Evolutionary conservation across 2,888 invertebrate species (phyloP).

Genomic region (Hoplodrina ambigua): DNA sequence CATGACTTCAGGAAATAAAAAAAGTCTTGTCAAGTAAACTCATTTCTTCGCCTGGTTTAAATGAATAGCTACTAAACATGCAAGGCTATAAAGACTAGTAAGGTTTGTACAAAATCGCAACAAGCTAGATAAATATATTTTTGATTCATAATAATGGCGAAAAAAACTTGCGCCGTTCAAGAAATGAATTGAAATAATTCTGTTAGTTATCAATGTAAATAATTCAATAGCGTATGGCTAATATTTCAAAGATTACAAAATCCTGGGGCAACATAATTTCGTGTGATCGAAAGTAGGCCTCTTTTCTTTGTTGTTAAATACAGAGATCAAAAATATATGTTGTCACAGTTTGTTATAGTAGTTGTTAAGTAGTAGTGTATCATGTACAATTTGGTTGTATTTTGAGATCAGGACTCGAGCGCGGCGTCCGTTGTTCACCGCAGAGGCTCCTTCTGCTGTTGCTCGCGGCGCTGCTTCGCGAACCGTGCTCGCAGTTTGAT

Average conservation of each 20-base stretch:
- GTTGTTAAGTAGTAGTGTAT: slow-evolving; percentile 46
- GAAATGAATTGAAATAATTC: slow-evolving; percentile 39
- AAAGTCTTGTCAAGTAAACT: slow-evolving; percentile 35
- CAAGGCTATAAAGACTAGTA: slow-evolving; percentile 64
- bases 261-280: slow-evolving; percentile 25
- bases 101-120: slow-evolving; percentile 64
- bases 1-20: slow-evolving; percentile 52
- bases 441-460: slow-evolving; percentile 84
- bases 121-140: slow-evolving; percentile 51
- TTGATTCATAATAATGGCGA: slow-evolving; percentile 30
- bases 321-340: slow-evolving; percentile 49
- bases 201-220: slow-evolving; percentile 33
- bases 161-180: slow-evolving; percentile 23
- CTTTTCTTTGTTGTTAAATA: slow-evolving; percentile 29
- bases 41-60: slow-evolving; percentile 23
- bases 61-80: slow-evolving; percentile 53
- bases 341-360: slow-evolving; percentile 36
- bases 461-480: slow-evolving; percentile 89
- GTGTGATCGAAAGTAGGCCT: slow-evolving; percentile 15
- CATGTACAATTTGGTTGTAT: slow-evolving; percentile 69
- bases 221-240: slow-evolving; percentile 39
- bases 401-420: slow-evolving; percentile 80
- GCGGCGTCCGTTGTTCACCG: slow-evolving; percentile 75
- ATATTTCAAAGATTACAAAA: slow-evolving; percentile 29
- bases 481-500: slow-evolving; percentile 91